Evolutionary conservation across 2,888 invertebrate species (phyloP).

Genomic region (Drosophila cracens): DNA sequence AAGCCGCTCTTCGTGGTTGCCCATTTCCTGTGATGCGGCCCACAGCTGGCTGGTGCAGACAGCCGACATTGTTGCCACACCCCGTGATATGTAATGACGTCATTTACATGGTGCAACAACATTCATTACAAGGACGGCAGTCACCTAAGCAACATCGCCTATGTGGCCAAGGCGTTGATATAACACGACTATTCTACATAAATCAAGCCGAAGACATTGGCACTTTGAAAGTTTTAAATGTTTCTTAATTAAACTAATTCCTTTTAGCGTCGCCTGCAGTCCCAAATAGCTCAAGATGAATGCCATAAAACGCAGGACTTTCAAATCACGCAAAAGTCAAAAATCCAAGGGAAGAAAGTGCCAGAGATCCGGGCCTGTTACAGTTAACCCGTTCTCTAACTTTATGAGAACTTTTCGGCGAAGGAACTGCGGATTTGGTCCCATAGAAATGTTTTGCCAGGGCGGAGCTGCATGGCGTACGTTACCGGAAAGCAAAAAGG

Average conservation of each 20-base stretch:
- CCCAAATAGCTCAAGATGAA: background rate
- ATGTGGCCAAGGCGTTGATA: background rate
- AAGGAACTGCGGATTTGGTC: background rate
- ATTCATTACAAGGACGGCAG: conserved; percentile 39
- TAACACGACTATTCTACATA: background rate
- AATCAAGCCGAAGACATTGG: background rate
- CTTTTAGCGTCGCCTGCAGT: background rate
- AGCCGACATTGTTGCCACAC: conserved; percentile 16
- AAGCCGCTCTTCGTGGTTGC: background rate
- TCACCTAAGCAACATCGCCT: background rate
- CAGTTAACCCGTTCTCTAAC: background rate
- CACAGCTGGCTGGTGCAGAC: conserved; percentile 5
- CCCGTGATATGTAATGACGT: conserved; percentile 40
- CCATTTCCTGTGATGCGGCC: background rate
- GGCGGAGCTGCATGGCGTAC: background rate
- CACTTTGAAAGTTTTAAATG: background rate
- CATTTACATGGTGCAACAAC: conserved; percentile 53
- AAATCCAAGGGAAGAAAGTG: background rate
- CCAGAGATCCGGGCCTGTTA: background rate
- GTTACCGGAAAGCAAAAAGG: background rate
- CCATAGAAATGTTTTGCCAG: background rate
- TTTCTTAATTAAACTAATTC: background rate
- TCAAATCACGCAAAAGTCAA: background rate
- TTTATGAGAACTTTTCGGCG: background rate
- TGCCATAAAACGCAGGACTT: background rate